Percentiles rank a stretch among this genome's conserved stretches.
Conservation (phyloP, 2,113 vertebrate species). For the Alligator mississippiensis region DNA sequence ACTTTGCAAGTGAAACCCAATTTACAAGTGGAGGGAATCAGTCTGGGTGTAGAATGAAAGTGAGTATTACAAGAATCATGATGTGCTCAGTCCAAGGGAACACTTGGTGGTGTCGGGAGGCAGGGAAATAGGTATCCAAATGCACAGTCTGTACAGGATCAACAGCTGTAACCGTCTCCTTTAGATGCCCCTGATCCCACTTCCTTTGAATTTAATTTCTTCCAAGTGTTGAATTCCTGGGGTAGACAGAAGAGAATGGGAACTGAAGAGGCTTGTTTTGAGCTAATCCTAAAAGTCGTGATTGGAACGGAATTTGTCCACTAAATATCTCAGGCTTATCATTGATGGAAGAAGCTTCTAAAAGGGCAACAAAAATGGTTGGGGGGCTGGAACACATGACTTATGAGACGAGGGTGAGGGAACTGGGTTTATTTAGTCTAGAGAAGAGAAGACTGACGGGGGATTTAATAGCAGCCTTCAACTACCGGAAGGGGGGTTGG, state of each 20-base stretch:
- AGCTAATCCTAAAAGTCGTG: background rate
- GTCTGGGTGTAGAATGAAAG: background rate
- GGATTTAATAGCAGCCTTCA: no score
- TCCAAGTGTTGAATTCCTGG: background rate
- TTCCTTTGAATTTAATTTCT: background rate
- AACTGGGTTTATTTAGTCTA: no score
- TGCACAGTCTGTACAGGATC: background rate
- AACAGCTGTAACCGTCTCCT: background rate
- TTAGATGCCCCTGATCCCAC: background rate
- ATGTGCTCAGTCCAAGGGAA: background rate
- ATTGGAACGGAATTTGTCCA: background rate
- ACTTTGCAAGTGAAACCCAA: background rate
- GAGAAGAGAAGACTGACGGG: no score
- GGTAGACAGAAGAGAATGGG: background rate
- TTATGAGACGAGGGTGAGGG: no score
- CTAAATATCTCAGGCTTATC: background rate
- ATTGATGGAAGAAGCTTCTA: background rate
- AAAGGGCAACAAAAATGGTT: no score
- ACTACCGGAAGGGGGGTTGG: no score
- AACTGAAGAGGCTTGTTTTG: background rate
- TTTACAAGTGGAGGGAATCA: background rate
- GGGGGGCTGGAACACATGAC: no score
- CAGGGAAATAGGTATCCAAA: background rate
- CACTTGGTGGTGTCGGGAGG: background rate
- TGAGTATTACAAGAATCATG: background rate